A percentile compares a stretch with the other conserved stretches of the same genome.
Conservation (phyloP, 1,140 invertebrate species). For the Drosophila tropicalis region DNA sequence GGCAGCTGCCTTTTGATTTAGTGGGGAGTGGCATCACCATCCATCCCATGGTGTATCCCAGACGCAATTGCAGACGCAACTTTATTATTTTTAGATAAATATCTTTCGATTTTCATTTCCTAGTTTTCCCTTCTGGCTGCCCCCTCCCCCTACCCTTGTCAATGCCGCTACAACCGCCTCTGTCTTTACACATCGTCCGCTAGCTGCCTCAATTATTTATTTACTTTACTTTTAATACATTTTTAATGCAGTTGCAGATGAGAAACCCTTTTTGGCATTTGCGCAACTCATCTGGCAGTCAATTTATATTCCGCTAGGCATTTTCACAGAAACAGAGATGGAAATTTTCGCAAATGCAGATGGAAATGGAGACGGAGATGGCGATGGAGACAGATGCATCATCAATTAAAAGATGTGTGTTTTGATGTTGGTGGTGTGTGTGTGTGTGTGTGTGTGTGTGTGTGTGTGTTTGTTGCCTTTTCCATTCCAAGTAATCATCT, state of each 20-base stretch:
- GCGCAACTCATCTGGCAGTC: slow-evolving; percentile 51
- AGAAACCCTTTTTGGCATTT: slow-evolving; percentile 54
- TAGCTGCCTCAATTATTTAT: slow-evolving; percentile 66
- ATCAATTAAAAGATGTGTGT: slow-evolving; percentile 55
- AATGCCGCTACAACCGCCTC: not conserved
- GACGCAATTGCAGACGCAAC: slow-evolving; percentile 54
- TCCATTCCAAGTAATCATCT: not conserved
- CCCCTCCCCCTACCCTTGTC: no score
- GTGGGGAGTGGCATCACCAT: slow-evolving; percentile 33
- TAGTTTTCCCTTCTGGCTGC: slow-evolving; percentile 28
- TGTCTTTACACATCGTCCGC: slow-evolving; percentile 5
- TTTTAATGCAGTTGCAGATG: slow-evolving; percentile 52
- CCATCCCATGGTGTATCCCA: slow-evolving; percentile 14
- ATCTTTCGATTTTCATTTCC: slow-evolving; percentile 65
- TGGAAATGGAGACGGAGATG: slow-evolving; percentile 18
- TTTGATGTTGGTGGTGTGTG: not conserved
- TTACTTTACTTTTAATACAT: slow-evolving; percentile 75
- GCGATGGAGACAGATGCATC: slow-evolving; percentile 26
- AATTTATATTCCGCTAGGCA: slow-evolving; percentile 60
- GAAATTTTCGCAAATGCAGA: slow-evolving; percentile 25
- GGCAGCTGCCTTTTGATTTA: slow-evolving; percentile 56
- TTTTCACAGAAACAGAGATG: slow-evolving; percentile 30
- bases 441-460: no score
- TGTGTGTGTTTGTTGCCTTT: no score
- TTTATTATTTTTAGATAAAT: slow-evolving; percentile 80